phyloP scores from a whole-genome alignment of 2,888 invertebrate genomes.

The Morpho achilles region DNA sequence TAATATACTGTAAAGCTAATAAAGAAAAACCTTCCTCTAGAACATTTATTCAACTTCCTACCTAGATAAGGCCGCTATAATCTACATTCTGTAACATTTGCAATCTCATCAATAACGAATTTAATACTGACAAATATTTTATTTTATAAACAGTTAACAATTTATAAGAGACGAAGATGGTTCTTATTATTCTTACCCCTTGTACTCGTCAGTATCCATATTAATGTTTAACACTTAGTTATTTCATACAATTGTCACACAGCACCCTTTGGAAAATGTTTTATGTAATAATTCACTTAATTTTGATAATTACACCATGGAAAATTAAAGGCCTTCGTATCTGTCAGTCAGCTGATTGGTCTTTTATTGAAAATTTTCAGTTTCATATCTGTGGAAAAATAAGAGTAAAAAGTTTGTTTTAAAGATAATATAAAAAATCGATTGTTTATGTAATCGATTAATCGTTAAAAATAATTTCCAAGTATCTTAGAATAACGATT shows the following conservation, averaged over 20 bases:
- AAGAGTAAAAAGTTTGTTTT: not conserved
- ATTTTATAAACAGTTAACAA: slow-evolving; percentile 15
- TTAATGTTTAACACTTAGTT: slow-evolving; percentile 6
- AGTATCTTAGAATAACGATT: no score
- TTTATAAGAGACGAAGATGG: slow-evolving; percentile 3
- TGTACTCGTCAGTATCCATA: slow-evolving; percentile 24
- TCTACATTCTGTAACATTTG: not conserved
- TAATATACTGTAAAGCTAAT: no score
- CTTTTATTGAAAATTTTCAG: not conserved
- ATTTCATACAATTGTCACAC: slow-evolving; percentile 7
- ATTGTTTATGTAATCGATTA: no score
- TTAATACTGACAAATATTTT: not conserved
- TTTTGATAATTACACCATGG: slow-evolving; percentile 55
- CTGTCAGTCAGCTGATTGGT: slow-evolving; percentile 75
- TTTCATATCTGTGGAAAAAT: no score
- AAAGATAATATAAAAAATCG: no score
- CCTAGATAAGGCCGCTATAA: not conserved
- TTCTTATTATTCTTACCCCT: slow-evolving; percentile 24
- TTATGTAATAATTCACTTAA: slow-evolving; percentile 71
- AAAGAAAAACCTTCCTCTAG: no score
- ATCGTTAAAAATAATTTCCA: no score
- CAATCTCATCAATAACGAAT: not conserved
- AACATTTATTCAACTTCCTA: not conserved
- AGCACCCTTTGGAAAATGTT: slow-evolving; percentile 35
- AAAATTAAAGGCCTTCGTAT: slow-evolving; percentile 56